Conservation (phyloP, 1,140 invertebrate species). For the Sarcophaga bullata region DNA sequence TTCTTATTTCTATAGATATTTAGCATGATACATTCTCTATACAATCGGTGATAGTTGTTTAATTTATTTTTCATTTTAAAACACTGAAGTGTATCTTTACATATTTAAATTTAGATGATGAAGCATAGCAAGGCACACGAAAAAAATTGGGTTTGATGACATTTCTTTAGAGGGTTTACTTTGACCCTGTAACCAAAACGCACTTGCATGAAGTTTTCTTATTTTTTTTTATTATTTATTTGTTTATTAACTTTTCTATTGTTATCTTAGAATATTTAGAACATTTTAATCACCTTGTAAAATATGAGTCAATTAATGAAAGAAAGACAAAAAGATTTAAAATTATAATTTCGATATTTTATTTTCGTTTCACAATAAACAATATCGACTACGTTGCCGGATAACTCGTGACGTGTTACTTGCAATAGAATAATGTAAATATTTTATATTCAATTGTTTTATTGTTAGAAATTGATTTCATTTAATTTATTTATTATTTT, state of each 20-base stretch:
- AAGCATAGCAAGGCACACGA: background rate
- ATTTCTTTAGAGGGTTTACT: background rate
- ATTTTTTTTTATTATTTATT: no score
- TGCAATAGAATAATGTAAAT: no score
- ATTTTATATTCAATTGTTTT: background rate
- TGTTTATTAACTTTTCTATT: background rate
- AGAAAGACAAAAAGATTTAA: background rate
- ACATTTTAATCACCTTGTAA: constrained; percentile 14
- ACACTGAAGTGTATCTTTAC: background rate
- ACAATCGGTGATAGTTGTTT: no score
- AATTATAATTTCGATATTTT: background rate
- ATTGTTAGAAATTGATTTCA: background rate
- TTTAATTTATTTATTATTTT: background rate
- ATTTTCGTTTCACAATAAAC: no score
- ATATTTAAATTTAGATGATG: background rate
- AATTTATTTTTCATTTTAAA: background rate
- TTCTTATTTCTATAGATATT: no score
- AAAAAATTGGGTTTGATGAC: no score
- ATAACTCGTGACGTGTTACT: background rate
- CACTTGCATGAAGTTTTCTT: background rate
- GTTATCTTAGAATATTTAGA: background rate
- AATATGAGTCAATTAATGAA: background rate
- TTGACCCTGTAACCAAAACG: constrained; percentile 7
- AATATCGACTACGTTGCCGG: background rate
- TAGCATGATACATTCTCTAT: no score